Evolutionary conservation across 2,888 invertebrate species (phyloP).

Genomic region (Dasypogon diadema): DNA sequence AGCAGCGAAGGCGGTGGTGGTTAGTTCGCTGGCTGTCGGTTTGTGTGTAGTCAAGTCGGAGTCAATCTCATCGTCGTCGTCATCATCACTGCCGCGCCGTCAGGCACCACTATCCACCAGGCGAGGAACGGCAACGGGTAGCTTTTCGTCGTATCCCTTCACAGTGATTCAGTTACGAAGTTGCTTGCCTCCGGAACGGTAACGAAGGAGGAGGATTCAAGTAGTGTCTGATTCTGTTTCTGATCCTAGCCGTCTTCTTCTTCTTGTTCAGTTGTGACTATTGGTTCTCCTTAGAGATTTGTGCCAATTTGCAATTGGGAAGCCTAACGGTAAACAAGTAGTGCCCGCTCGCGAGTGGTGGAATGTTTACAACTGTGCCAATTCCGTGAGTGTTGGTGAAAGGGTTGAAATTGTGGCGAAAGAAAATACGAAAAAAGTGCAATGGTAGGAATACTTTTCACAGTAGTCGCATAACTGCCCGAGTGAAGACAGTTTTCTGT

Average conservation of each 20-base stretch:
- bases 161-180: constrained; percentile 38
- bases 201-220: constrained; percentile 47
- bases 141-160: constrained; percentile 49
- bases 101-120: constrained; percentile 41
- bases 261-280: constrained; percentile 10
- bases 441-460: no score
- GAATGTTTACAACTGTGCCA: no score
- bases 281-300: background rate
- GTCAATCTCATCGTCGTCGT: background rate
- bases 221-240: constrained; percentile 3
- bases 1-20: constrained; percentile 17
- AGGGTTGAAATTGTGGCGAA: no score
- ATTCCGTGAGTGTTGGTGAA: no score
- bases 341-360: no score
- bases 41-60: background rate
- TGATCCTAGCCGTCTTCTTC: constrained; percentile 3
- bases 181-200: constrained; percentile 52
- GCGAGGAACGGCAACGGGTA: constrained; percentile 44
- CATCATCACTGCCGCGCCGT: constrained; percentile 7
- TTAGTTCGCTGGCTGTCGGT: background rate
- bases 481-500: background rate
- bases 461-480: no score
- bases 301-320: constrained; percentile 1
- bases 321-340: constrained; percentile 41
- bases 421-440: background rate